Evolutionary conservation across 2,113 vertebrate genomes (phyloP).

Genomic region (Elgaria multicarinata): DNA sequence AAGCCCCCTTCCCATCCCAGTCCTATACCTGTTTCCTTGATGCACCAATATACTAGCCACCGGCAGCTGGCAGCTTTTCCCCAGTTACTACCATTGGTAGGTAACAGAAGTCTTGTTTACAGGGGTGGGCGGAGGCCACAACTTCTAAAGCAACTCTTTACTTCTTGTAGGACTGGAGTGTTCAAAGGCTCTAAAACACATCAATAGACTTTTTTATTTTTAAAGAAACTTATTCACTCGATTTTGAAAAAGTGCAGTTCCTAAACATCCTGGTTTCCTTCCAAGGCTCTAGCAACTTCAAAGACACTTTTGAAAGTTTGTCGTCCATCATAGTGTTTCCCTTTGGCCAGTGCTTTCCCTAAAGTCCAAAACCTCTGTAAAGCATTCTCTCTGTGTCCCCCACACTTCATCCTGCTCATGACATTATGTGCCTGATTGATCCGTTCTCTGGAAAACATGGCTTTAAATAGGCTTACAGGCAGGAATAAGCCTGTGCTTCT

Average conservation of each 20-base stretch:
- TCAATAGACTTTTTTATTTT: too few species aligned
- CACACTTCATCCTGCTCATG: background rate
- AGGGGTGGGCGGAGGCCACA: background rate
- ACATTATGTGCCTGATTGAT: background rate
- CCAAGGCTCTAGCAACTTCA: background rate
- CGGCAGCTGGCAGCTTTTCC: background rate
- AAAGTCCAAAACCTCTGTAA: background rate
- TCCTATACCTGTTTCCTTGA: background rate
- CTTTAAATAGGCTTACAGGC: background rate
- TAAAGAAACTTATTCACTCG: background rate
- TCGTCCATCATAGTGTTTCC: background rate
- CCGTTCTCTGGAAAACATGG: background rate
- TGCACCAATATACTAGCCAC: too few species aligned
- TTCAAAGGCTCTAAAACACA: slow-evolving; percentile 7
- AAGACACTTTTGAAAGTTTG: background rate
- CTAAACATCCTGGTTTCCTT: slow-evolving; percentile 6
- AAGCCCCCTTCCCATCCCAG: background rate
- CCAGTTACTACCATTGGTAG: background rate
- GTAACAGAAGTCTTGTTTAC: background rate
- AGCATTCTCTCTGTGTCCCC: background rate
- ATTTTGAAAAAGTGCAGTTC: background rate
- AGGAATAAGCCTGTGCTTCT: background rate
- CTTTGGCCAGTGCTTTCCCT: background rate
- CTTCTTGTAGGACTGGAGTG: background rate
- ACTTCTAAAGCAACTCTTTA: background rate